Base-by-base conservation (phyloP, 2,797 vertebrate species). In the Neosilurus hyrtlii region DNA sequence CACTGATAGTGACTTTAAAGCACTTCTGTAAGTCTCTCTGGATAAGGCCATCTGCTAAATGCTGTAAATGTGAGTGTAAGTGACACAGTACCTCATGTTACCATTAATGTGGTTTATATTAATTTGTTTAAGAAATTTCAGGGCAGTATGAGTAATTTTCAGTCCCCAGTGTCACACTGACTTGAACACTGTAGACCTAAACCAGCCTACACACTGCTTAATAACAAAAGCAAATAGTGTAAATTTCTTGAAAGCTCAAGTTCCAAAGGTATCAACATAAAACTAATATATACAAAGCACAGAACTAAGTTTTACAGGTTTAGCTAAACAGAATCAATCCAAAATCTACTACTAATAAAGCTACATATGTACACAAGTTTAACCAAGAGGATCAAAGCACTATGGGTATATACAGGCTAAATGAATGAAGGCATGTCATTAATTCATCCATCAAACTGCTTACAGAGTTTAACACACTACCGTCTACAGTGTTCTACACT, bases 61-160 rank as follows among this genome's bases (percentile, higher is more conserved):
- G 30, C 30, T 30, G 30, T 1, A 30, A 30, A 30, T 30, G 30
- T 30, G 2, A 30, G 30, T 30, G 30, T 30, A 80, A 57, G 51
- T 43, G 16, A 68, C 56, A n/a, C 74, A 1, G 11, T 14, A 30
- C 8, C 43, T 12, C 10, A 0, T 79, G 20, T 80, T 57, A 68
- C 78, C 56, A 68, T 57, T 68, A n/a, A 4, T 65, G 43, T 65
- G 43, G 26, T 68, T 68, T 56, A 57, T 80, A 57, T 65, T 16
- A 52, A 79, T 51, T 63, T 65, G 61, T 77, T 7, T 77, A 49
- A 62, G 22, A 77, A 24, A 77, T 62, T 63, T 59, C 49, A 49
- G 22, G 59, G 4, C 43, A 24, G 15, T 26, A 49, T 62, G 75
- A 78, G 22, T 78, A 10, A 51, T 26, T 26, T 63, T 20, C 22